Base-by-base conservation (phyloP, 2,113 vertebrate species). In the Hemiprocne comata region DNA sequence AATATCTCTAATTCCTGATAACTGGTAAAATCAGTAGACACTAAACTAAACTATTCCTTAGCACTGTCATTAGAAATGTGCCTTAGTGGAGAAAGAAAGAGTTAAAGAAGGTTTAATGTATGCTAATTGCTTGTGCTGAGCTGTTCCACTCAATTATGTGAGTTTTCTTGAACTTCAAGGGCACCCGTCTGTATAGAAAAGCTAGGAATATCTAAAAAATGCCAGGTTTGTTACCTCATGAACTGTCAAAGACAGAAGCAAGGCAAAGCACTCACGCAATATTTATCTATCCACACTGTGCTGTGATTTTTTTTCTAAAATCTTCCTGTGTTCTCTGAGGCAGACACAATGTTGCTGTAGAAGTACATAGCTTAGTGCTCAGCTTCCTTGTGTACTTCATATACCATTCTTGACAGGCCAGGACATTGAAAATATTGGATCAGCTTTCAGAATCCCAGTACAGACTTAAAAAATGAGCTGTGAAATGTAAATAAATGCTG, bases 401-500 rank as follows among this genome's bases (percentile, higher is more conserved):
- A 53, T 11, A 67, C 40, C 9, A 36, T 28, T 20, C 57, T 44
- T 86, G 78, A 77, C 72, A 93, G 40, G 36, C 38, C 42, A 73
- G 34, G 34, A 74, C 64, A 42, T 7, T 48, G 36, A 71, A 93
- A 86, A 71, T 61, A 72, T 1, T 61, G 23, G 24, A 79, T 77
- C 60, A 61, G 26, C 24, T 80, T 38, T 79, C 15, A 51, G 64
- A 34, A 74, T 66, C 1, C 3, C 17, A 36, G 44, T 18, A 53
- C 12, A 57, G 64, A 33, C 48, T 70, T 90, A 34, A 87, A 95
- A 95, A 88, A 74, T 69, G 55, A 91, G 60, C 64, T 90, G 69
- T 74, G 72, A 77, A 87, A 82, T 75, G 50, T 85, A 86, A 64
- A 86, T 60, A 86, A 93, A 86, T 13, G 13, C 28, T 31, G 13